Base-by-base conservation (phyloP, 1,140 invertebrate genomes). In the Melanaphis sacchari region DNA sequence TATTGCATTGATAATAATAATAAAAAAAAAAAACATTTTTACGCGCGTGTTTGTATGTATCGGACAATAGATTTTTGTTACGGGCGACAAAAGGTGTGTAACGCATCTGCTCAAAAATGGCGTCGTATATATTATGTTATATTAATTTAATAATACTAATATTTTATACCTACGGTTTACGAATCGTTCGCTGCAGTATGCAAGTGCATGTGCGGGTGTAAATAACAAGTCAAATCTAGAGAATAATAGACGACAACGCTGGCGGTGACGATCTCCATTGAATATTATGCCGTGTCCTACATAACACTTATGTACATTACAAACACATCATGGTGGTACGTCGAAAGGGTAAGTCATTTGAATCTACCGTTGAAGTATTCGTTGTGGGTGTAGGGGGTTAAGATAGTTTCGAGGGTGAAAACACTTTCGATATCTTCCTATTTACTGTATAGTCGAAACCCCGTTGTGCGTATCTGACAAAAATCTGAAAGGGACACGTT, bases 41-140 rank as follows among this genome's bases (percentile, higher is more conserved):
- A 90, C 36, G 36, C 36, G n/a, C 15, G 84, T 43, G 85, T 88
- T 88, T 36, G 31, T 84, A 24, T 22, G 7, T 1, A 76, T 54
- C 9, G 89, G 40, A 93, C 91, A 93, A 93, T 40, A 54, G 91
- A 54, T 26, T 84, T 93, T 93, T 93, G 91, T 93, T 81, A 82
- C 36, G 66, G 43, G 18, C 26, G 36, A n/a, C 41, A 41, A 90
- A 38, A 59, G 89, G 89, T n/a, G 89, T 38, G 8, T 38, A 90
- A 36, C 8, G 38, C 89, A 90, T 59, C 89, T 90, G 89, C 89
- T 41, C 89, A 6, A 90, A 90, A 40, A 90, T 90, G 49, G 88
- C 88, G 88, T 90, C 88, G 88, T 36, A 76, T 76, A 76, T n/a
- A 76, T 76, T 76, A 76, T 15, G 9, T 66, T 26, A 54, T 54